A percentile compares a stretch with the other conserved stretches of the same genome.
phyloP scores from a whole-genome alignment of 2,113 vertebrate genomes.

The Podiceps cristatus region DNA sequence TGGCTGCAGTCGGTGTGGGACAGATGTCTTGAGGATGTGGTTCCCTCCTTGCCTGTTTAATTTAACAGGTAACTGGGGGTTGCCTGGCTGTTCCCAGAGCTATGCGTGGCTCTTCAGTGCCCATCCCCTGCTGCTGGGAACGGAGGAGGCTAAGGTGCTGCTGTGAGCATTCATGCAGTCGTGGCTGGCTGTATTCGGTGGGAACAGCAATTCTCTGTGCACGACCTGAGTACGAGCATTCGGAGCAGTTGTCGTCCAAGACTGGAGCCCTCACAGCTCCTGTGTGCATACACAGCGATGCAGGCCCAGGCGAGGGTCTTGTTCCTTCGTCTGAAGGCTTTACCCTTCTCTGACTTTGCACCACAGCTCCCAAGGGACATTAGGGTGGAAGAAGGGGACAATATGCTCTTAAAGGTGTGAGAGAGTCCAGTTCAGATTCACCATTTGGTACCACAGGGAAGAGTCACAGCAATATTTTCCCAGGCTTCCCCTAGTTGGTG shows the following conservation, averaged over 20 bases:
- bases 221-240: fast-evolving
- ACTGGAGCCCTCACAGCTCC: background rate
- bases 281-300: fast-evolving
- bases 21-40: background rate
- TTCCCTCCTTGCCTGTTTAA: background rate
- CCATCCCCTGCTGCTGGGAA: background rate
- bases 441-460: background rate
- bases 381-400: background rate
- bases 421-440: background rate
- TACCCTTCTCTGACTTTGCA: background rate
- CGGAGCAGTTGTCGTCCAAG: background rate
- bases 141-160: background rate
- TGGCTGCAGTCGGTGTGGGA: background rate
- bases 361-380: background rate
- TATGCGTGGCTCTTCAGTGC: background rate
- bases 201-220: background rate
- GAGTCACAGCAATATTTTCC: background rate
- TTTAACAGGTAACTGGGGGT: background rate
- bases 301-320: background rate
- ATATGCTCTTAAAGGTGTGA: background rate
- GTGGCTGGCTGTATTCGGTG: background rate
- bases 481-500: background rate
- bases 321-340: background rate
- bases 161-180: background rate
- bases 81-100: background rate